Evolutionary conservation across 2,113 vertebrate species (phyloP), one percentile per base, ranked within the genome.

Genomic region (Cinclus mexicanus): DNA sequence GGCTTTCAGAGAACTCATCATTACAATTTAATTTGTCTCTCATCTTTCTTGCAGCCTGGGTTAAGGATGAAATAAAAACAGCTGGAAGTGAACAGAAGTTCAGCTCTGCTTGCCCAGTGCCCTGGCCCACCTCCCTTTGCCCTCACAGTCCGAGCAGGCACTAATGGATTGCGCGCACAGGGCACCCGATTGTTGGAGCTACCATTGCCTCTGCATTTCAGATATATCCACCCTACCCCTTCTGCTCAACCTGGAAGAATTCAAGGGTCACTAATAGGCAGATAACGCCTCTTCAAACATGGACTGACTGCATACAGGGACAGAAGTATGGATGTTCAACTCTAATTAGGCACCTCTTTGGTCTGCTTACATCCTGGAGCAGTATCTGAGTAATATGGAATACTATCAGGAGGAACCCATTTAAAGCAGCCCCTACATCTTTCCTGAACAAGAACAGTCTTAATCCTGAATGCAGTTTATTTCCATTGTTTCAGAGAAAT

Each of bases 1-100:
- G 68, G 79, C 79, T 94, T 64, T 60, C 31, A 74, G 68, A 92
- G 72, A 71, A 83, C 59, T 92, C 79, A 88, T 74, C 93, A 90
- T 67, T 83, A 79, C 64, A 57, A 47, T 90, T 63, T 21, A 86
- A 92, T 80, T 77, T 81, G 35, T 21, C 71, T 49, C 53, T 25
- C 26, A 17, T 78, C 72, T 70, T 65, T 83, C 63, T 28, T 46
- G 22, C 64, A 81, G 88, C n/a, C 78, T 31, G 52, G 28, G n/a
- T 74, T 64, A 83, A 78, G 47, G 53, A 41, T 12, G n/a, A 71
- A 90, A 88, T 56, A 63, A 78, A 83, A 92, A 2, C 76, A 94
- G 80, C 89, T 82, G 60, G 74, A 89, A 79, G 56, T 0, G 3
- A 84, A 69, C 44, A 67, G 4, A 89, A 92, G 83, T 56, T 96